These are phyloP conservation scores for Drosophila subsilvestris DNA, from an alignment of 2,888 invertebrate genomes.

Conservation along the genomic window DNA sequence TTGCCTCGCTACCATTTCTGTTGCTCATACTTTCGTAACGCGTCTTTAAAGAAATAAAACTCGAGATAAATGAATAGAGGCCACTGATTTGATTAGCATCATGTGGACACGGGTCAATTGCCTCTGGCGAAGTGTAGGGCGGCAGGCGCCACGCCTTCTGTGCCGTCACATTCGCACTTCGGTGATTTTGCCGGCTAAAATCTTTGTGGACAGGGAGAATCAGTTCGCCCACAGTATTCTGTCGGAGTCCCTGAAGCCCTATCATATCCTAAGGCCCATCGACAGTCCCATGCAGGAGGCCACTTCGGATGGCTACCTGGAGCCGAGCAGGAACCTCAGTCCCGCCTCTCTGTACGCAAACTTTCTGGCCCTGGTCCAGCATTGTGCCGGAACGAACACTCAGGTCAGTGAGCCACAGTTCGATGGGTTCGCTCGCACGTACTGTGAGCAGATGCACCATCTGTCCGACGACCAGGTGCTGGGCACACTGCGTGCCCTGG, in stretches of 20 bases:
- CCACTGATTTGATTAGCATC: background rate
- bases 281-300: background rate
- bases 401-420: conserved; percentile 76
- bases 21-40: conserved; percentile 26
- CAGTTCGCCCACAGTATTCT: conserved; percentile 80
- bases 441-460: conserved; percentile 85
- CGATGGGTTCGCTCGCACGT: conserved; percentile 63
- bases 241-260: conserved; percentile 69
- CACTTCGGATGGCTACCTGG: conserved; percentile 41
- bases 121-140: conserved; percentile 34
- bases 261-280: conserved; percentile 65
- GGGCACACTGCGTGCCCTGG: conserved; percentile 85
- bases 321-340: conserved; percentile 17
- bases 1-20: background rate
- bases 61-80: background rate
- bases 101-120: conserved; percentile 33
- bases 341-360: conserved; percentile 56
- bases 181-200: conserved; percentile 51
- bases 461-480: conserved; percentile 86
- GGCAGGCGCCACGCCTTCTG: background rate
- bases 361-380: conserved; percentile 65
- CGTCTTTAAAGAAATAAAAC: background rate
- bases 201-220: conserved; percentile 81
- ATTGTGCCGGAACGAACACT: conserved; percentile 60
- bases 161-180: conserved; percentile 47